A percentile compares a stretch with the other conserved stretches of the same genome.
phyloP scores from a whole-genome alignment of 2,113 vertebrate genomes.

The Eleginops maclovinus region DNA sequence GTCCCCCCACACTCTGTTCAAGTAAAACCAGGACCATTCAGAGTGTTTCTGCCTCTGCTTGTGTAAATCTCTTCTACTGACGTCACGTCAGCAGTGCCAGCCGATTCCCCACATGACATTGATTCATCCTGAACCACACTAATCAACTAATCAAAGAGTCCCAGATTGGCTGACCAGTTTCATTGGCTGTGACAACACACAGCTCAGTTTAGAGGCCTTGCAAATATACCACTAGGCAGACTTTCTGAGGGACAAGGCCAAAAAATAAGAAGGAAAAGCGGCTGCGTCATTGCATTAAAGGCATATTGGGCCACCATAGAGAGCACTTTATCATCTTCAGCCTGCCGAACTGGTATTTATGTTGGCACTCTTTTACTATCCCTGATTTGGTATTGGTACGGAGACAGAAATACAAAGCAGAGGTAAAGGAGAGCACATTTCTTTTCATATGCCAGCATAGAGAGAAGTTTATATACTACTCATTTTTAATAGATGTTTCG shows the following conservation, averaged over 20 bases:
- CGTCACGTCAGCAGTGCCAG: conserved; percentile 19
- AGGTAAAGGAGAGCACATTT: not conserved
- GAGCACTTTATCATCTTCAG: too few species aligned
- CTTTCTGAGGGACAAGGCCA: not conserved
- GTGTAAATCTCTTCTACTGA: conserved; percentile 43
- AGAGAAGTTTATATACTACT: not conserved
- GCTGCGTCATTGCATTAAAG: too few species aligned
- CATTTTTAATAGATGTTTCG: not conserved
- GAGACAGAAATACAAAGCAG: not conserved
- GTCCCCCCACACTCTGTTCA: not conserved
- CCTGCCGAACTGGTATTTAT: too few species aligned
- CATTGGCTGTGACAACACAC: conserved; percentile 31
- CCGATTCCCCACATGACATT: conserved; percentile 43
- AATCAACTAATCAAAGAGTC: conserved; percentile 60
- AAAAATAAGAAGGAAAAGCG: too few species aligned
- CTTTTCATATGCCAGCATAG: not conserved
- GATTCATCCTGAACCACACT: conserved; percentile 48
- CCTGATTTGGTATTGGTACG: not conserved
- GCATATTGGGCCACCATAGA: not conserved
- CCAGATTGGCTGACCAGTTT: conserved; percentile 27
- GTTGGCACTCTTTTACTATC: not conserved
- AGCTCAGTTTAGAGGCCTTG: not conserved
- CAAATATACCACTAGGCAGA: not conserved
- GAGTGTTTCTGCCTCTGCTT: conserved; percentile 4
- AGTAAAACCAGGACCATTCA: not conserved